Evolutionary conservation across 2,888 invertebrate species (phyloP), one percentile per base, ranked within the genome.

Genomic region (Cephus nigrinus): DNA sequence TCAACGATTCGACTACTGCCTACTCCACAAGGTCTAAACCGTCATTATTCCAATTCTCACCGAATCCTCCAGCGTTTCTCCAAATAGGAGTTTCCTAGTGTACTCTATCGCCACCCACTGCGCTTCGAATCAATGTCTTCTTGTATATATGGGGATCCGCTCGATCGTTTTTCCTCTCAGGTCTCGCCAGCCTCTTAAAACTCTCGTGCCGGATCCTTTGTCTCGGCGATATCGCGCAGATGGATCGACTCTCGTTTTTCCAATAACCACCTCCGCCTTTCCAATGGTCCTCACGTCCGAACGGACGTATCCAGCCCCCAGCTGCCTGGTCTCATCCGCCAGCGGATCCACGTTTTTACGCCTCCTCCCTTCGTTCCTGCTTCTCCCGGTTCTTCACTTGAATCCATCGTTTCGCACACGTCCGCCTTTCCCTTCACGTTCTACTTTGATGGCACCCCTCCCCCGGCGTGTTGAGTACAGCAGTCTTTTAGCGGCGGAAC

Each of bases 201-300:
- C 33, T 73, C 77, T 36, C 36, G 73, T 31, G 30, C 55, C 72
- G n/a, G 68, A 68, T 79, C 73, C 76, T 75, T 78, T 80, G 75
- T 82, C 78, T 78, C 74, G 79, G 74, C 77, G 77, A 83, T 81
- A 82, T 80, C 73, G 81, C 77, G 80, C 80, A 79, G 80, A 40
- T 40, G 15, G 40, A 82, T 81, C 79, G 80, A 78, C 79, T 78
- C 75, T 15, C 77, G 76, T 82, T 83, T 78, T 81, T 75, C 80
- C 82, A 78, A 81, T 78, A 79, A 76, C 33, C 78, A 76, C 75
- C 71, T 34, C 69, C 30, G 77, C 68, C 72, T 75, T 75, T 55
- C n/a, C 36, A 31, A 31, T 11, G 40, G 30, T 68, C 75, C 71
- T 71, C 77, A 36, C 74, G 32, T 55, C 32, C 72, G 23, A 23